A percentile compares a stretch with the other conserved stretches of the same genome.
Evolutionary conservation across 2,888 invertebrate genomes (phyloP).

Genomic region (Colletes collaris): DNA sequence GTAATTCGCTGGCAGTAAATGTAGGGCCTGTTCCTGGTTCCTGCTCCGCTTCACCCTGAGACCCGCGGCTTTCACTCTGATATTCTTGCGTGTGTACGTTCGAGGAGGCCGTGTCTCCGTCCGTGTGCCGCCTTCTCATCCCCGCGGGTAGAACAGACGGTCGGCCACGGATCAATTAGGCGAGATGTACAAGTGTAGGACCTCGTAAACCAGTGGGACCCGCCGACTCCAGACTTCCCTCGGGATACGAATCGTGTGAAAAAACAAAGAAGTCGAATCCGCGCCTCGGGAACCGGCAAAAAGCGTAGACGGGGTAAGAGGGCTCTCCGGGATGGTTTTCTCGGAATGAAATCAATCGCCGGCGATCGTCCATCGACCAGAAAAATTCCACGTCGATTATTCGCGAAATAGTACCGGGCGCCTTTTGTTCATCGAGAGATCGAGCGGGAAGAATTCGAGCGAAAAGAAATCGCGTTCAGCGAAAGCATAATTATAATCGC

Average conservation of each 20-base stretch:
- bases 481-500: conserved; percentile 13
- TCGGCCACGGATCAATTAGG: conserved; percentile 71
- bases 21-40: conserved; percentile 64
- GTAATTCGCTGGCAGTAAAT: conserved; percentile 51
- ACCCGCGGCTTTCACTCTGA: conserved; percentile 58
- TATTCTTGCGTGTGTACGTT: conserved; percentile 53
- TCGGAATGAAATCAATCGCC: conserved; percentile 25
- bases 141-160: conserved; percentile 71
- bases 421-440: too few species aligned
- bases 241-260: conserved; percentile 50
- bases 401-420: not conserved
- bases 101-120: conserved; percentile 50
- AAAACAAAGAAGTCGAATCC: conserved; percentile 40
- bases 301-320: not conserved
- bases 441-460: too few species aligned
- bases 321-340: conserved; percentile 4
- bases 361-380: not conserved
- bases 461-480: too few species aligned
- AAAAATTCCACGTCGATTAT: not conserved
- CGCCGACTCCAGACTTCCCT: conserved; percentile 53
- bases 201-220: conserved; percentile 65
- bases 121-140: conserved; percentile 71
- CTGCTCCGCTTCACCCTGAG: conserved; percentile 51
- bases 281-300: conserved; percentile 5
- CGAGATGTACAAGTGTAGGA: conserved; percentile 64